These are phyloP conservation scores for Sympetrum striolatum DNA, from an alignment of 2,888 invertebrate species.

Conservation along the genomic window DNA sequence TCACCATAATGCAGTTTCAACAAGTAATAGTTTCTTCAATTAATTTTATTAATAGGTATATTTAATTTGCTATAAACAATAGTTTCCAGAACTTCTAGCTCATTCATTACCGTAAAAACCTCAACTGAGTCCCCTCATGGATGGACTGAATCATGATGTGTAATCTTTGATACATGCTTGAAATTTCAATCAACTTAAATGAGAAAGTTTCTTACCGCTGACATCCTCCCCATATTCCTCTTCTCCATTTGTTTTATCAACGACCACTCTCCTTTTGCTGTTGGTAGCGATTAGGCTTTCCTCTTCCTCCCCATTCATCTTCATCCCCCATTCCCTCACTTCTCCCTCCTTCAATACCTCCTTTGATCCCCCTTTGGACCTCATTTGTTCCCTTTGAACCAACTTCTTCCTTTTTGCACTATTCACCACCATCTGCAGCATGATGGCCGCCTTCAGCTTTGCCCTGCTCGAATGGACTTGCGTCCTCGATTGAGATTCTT, in stretches of 20 bases:
- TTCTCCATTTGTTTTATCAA: not conserved
- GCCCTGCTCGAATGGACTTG: not conserved
- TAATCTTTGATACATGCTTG: no score
- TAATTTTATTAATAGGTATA: no score
- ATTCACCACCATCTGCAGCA: conserved; percentile 37
- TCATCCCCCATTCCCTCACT: not conserved
- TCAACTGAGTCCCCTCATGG: no score
- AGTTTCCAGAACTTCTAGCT: no score
- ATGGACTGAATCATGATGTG: no score
- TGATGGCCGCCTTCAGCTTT: conserved; percentile 31
- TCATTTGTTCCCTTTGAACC: not conserved
- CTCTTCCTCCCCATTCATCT: conserved; percentile 12
- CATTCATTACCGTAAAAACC: no score
- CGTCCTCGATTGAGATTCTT: conserved; percentile 51
- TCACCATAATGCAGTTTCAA: no score
- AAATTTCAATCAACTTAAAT: no score
- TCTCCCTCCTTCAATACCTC: conserved; percentile 44
- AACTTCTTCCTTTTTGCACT: conserved; percentile 22
- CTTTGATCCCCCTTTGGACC: not conserved
- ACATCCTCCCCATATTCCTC: not conserved
- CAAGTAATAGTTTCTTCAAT: no score
- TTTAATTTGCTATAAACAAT: no score
- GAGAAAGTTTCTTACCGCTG: not conserved
- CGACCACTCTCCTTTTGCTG: not conserved
- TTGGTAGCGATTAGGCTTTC: not conserved